These are phyloP conservation scores for Temnothorax nylanderi DNA, from an alignment of 1,140 invertebrate species.

Conservation along the genomic window DNA sequence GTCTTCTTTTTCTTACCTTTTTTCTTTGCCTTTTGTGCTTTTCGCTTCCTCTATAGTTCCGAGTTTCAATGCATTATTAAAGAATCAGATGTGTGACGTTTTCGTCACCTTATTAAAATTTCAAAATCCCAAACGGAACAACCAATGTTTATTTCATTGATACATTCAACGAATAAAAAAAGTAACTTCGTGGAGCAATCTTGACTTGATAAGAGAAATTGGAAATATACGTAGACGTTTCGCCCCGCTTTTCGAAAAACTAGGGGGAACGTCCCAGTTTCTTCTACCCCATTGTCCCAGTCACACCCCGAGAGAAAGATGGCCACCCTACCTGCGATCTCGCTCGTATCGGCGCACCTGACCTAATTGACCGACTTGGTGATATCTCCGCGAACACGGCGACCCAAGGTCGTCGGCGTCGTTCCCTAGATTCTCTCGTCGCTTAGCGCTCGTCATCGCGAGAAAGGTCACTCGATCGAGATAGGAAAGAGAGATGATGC, in stretches of 20 bases:
- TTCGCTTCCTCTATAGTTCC: background rate
- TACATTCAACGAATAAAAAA: background rate
- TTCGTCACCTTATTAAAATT: background rate
- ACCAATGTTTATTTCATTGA: background rate
- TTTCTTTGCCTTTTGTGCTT: background rate
- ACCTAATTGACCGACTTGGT: slow-evolving; percentile 59
- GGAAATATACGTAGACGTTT: background rate
- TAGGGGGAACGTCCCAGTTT: background rate
- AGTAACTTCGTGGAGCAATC: background rate
- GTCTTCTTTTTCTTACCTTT: too few relatives aligned
- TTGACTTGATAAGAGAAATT: background rate
- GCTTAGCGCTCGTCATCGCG: slow-evolving; percentile 38
- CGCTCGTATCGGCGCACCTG: slow-evolving; percentile 64
- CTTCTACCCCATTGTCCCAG: background rate
- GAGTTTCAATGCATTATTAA: background rate
- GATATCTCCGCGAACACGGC: slow-evolving; percentile 66
- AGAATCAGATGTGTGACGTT: background rate
- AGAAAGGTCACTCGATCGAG: slow-evolving; percentile 45
- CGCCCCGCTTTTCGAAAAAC: background rate
- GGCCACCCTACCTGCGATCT: slow-evolving; percentile 9
- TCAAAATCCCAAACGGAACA: background rate
- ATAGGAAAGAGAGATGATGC: slow-evolving; percentile 30
- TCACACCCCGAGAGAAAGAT: slow-evolving; percentile 14
- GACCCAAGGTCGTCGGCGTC: slow-evolving; percentile 67
- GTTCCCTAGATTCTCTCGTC: slow-evolving; percentile 40